A percentile compares a stretch with the other conserved stretches of the same genome.
Evolutionary conservation across 92 coral and sea anemone species (phyloP).

Genomic region (Heteractis magnifica): DNA sequence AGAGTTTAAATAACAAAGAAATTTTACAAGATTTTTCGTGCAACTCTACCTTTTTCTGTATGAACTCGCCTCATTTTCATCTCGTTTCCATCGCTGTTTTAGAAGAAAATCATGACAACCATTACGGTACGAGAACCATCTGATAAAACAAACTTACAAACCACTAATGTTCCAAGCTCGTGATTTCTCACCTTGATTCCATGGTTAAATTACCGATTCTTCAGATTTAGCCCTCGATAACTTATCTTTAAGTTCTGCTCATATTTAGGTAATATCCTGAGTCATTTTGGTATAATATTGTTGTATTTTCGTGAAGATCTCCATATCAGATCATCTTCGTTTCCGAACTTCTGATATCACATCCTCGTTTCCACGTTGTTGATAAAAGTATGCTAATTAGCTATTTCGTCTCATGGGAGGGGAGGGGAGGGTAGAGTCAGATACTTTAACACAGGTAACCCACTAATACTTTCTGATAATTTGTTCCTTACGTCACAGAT

Average conservation of each 20-base stretch:
- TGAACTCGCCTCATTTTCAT: constrained; percentile 31
- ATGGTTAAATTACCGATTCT: constrained; percentile 1
- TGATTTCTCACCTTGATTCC: constrained; percentile 32
- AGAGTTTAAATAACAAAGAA: background rate
- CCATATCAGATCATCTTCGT: constrained; percentile 69
- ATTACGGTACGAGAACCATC: background rate
- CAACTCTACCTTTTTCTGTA: constrained; percentile 30
- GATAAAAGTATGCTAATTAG: constrained; percentile 3
- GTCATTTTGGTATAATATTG: constrained; percentile 13
- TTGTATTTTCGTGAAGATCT: constrained; percentile 14
- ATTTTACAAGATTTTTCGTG: background rate
- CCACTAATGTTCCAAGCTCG: background rate
- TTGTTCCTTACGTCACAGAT: background rate
- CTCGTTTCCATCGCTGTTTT: constrained; percentile 33
- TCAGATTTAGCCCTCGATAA: background rate
- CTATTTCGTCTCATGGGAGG: constrained; percentile 4
- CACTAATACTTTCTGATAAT: background rate
- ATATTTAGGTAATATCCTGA: constrained; percentile 27
- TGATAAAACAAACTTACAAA: background rate
- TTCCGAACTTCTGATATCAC: constrained; percentile 65
- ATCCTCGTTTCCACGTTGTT: constrained; percentile 38
- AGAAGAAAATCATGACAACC: constrained; percentile 4
- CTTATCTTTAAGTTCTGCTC: background rate
- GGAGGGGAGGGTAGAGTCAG: constrained; percentile 1
- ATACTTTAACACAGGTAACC: constrained; percentile 21